Conservation (phyloP, 2,797 vertebrate genomes). For the Florisuga fusca region DNA sequence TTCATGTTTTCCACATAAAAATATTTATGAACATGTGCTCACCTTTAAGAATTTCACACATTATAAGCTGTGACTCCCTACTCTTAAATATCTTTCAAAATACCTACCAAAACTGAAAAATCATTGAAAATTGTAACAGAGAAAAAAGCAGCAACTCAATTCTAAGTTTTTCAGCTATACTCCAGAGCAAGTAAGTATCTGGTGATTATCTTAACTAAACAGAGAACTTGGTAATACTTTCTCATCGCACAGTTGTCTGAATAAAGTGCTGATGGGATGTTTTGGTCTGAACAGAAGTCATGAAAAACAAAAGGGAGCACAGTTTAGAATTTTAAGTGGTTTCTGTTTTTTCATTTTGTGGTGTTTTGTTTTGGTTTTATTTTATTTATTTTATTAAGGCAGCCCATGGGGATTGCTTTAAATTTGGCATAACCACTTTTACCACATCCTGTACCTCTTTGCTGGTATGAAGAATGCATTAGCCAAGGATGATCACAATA, state of each 20-base stretch:
- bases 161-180: no score
- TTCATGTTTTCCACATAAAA: neutral
- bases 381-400: neutral
- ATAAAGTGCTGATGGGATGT: neutral
- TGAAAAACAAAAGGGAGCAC: neutral
- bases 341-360: no score
- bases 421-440: neutral
- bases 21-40: neutral
- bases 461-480: conserved; percentile 40
- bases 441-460: neutral
- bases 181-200: neutral
- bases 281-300: neutral
- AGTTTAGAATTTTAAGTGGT: neutral
- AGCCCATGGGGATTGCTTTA: neutral
- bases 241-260: neutral
- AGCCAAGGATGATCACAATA: neutral
- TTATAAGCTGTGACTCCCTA: neutral
- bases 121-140: neutral
- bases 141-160: neutral
- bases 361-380: neutral
- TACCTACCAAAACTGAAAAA: neutral
- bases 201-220: neutral
- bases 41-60: neutral
- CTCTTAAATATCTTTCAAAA: neutral
- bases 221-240: neutral